These are phyloP conservation scores for Octopus bimaculoides DNA, from an alignment of 1,140 invertebrate genomes.

Conservation along the genomic window DNA sequence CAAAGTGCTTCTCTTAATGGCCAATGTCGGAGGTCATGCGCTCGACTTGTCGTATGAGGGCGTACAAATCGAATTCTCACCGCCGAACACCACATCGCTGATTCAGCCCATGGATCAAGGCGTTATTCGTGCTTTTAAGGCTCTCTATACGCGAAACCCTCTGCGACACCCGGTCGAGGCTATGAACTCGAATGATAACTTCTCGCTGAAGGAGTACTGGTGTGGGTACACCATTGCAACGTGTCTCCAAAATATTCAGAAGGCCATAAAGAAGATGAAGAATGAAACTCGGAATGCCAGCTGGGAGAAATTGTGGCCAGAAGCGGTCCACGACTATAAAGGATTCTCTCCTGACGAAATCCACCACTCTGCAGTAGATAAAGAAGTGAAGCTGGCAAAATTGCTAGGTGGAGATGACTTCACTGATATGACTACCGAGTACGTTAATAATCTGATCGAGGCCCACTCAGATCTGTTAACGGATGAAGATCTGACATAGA, in stretches of 20 bases:
- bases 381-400: not conserved
- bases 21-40: not conserved
- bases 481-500: constrained; percentile 3
- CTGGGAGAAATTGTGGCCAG: constrained; percentile 6
- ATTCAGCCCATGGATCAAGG: not conserved
- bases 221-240: not conserved
- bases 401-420: not conserved
- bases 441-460: constrained; percentile 4
- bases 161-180: not conserved
- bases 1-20: not conserved
- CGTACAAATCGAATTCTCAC: constrained; percentile 1
- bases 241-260: constrained; percentile 5
- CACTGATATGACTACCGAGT: not conserved
- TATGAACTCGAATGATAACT: not conserved
- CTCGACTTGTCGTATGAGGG: not conserved
- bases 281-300: not conserved
- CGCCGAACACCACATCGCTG: constrained; percentile 6
- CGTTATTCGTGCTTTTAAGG: not conserved
- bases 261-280: constrained; percentile 7
- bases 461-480: constrained; percentile 6
- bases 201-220: constrained; percentile 3
- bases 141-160: not conserved
- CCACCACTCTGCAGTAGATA: constrained; percentile 6
- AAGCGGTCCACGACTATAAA: constrained; percentile 7
- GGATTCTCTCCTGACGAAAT: constrained; percentile 4